These are phyloP conservation scores for Danionella cerebrum DNA, from an alignment of 2,113 vertebrate species.

Conservation along the genomic window DNA sequence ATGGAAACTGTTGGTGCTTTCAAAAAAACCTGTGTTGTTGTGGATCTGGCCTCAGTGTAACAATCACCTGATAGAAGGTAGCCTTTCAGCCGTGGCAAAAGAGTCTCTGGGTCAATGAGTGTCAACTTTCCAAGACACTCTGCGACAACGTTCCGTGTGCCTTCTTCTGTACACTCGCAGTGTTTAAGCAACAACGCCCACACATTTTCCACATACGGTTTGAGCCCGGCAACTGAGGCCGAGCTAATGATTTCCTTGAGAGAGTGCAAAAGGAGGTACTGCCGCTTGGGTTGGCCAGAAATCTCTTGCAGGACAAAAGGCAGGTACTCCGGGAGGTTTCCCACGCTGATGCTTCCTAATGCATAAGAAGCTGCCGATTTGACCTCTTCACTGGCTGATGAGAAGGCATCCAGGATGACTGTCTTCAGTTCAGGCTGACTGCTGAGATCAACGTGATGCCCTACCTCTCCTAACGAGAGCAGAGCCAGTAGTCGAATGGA, in stretches of 20 bases:
- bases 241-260: slow-evolving; percentile 98
- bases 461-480: slow-evolving; percentile 93
- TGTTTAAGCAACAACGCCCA: slow-evolving; percentile 94
- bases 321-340: slow-evolving; percentile 95
- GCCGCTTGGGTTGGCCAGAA: slow-evolving; percentile 90
- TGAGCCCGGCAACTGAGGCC: slow-evolving; percentile 84
- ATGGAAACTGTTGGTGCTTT: no score
- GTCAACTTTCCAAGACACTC: slow-evolving; percentile 96
- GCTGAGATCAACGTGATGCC: slow-evolving; percentile 95
- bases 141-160: slow-evolving; percentile 94
- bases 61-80: slow-evolving; percentile 88
- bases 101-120: slow-evolving; percentile 91
- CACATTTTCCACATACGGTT: slow-evolving; percentile 93
- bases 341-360: slow-evolving; percentile 93
- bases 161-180: slow-evolving; percentile 96
- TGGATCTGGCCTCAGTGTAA: no score
- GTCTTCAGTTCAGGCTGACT: slow-evolving; percentile 93
- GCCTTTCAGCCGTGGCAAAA: slow-evolving; percentile 90
- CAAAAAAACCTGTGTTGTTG: no score
- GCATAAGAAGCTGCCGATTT: slow-evolving; percentile 96
- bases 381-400: slow-evolving; percentile 96
- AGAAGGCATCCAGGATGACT: slow-evolving; percentile 95
- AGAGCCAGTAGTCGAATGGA: slow-evolving; percentile 91
- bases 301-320: slow-evolving; percentile 98
- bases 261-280: slow-evolving; percentile 95